Evolutionary conservation across 2,888 invertebrate species (phyloP).

Genomic region (Thysanoteuthis rhombus): DNA sequence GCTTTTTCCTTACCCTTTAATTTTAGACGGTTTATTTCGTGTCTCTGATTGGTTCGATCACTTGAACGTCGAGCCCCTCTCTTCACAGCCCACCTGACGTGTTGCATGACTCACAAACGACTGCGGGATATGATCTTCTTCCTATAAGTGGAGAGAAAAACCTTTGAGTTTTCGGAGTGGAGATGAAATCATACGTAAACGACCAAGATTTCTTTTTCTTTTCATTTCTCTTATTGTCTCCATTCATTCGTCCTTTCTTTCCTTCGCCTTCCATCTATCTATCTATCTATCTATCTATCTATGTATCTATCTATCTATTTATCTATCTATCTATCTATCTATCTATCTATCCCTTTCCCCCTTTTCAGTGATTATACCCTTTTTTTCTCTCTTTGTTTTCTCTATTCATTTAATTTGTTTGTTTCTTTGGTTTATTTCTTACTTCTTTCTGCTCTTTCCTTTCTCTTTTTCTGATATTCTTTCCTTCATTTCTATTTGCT

Average conservation of each 20-base stretch:
- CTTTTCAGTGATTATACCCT: too few relatives aligned
- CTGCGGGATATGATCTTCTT: background rate
- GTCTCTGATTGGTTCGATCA: background rate
- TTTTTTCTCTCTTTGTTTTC: too few relatives aligned
- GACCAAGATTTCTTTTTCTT: background rate
- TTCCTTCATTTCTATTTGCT: too few relatives aligned
- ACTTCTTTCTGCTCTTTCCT: too few relatives aligned
- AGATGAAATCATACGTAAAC: background rate
- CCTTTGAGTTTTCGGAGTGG: background rate
- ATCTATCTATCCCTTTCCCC: too few relatives aligned
- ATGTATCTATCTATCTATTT: too few relatives aligned
- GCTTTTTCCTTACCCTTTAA: background rate
- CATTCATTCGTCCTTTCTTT: background rate
- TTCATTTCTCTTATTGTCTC: background rate
- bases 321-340: too few relatives aligned
- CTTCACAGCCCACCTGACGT: background rate
- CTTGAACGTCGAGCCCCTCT: background rate
- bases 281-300: background rate
- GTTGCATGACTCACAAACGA: background rate
- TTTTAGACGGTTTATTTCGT: background rate
- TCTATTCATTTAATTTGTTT: too few relatives aligned
- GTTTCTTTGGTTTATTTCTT: too few relatives aligned
- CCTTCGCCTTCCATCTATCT: background rate
- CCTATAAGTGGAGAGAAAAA: background rate
- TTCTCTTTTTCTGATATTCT: too few relatives aligned